A percentile compares a stretch with the other conserved stretches of the same genome.
Conservation (phyloP, 2,797 vertebrate genomes). For the Odontamblyopus rebecca region DNA sequence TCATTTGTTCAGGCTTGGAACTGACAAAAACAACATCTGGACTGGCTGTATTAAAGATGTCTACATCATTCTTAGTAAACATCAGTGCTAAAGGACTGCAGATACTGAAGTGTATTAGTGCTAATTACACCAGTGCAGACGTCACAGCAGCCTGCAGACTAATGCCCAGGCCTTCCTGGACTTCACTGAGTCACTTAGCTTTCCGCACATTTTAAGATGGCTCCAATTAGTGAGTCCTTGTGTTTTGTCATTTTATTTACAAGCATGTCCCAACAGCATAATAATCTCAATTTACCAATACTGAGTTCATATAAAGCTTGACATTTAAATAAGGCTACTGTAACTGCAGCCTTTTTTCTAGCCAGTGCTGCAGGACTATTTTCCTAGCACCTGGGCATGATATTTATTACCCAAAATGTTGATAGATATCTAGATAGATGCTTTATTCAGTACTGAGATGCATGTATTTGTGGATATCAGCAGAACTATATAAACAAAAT, state of each 20-base stretch:
- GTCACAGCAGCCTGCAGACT: conserved; percentile 15
- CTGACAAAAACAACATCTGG: neutral
- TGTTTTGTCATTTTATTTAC: conserved; percentile 34
- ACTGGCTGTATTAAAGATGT: neutral
- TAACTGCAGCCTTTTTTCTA: conserved; percentile 1
- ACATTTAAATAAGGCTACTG: conserved; percentile 14
- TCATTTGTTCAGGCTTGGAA: neutral
- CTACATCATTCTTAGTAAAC: neutral
- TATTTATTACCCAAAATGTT: neutral
- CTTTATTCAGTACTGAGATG: too few species aligned
- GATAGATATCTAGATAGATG: too few species aligned
- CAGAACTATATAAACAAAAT: neutral
- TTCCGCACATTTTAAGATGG: conserved; percentile 35
- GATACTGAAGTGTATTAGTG: conserved; percentile 36
- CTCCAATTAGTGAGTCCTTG: conserved; percentile 44
- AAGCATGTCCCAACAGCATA: conserved; percentile 38
- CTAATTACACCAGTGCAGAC: conserved; percentile 44
- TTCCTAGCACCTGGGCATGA: neutral
- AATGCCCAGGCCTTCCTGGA: conserved; percentile 32
- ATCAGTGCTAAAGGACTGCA: conserved; percentile 19
- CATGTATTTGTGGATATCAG: neutral
- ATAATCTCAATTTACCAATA: conserved; percentile 17
- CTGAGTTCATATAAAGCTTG: conserved; percentile 18
- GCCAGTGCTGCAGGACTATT: neutral
- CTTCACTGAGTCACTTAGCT: conserved; percentile 48